Evolutionary conservation across 2,888 invertebrate genomes (phyloP).

Genomic region (Agrotis segetum): DNA sequence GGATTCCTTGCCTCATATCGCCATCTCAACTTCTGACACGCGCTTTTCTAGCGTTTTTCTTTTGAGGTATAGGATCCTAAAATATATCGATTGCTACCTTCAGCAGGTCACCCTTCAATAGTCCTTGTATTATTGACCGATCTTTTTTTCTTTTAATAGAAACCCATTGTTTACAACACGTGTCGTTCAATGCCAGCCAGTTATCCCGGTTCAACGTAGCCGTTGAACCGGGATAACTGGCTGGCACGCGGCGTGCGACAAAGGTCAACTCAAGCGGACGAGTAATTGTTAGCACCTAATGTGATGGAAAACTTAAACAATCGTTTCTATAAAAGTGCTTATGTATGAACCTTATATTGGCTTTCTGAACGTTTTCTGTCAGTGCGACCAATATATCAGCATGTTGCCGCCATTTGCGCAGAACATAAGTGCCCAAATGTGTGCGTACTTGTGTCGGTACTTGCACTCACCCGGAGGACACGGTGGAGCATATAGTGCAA

Average conservation of each 20-base stretch:
- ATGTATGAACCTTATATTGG: background rate
- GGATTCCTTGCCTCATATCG: too few relatives aligned
- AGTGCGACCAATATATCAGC: too few relatives aligned
- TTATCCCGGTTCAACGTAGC: slow-evolving; percentile 58
- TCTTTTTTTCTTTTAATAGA: slow-evolving; percentile 47
- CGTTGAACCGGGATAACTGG: too few relatives aligned
- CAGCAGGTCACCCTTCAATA: slow-evolving; percentile 14
- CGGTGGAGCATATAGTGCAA: too few relatives aligned
- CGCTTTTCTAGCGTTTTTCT: too few relatives aligned
- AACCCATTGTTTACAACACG: slow-evolving; percentile 41
- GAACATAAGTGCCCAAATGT: too few relatives aligned
- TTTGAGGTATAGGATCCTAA: too few relatives aligned
- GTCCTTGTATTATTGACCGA: slow-evolving; percentile 27
- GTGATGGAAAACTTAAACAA: slow-evolving; percentile 64
- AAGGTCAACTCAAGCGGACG: slow-evolving; percentile 62
- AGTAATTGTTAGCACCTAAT: slow-evolving; percentile 62
- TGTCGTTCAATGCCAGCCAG: slow-evolving; percentile 58
- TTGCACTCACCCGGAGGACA: too few relatives aligned
- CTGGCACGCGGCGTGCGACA: slow-evolving; percentile 53
- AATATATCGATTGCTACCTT: too few relatives aligned
- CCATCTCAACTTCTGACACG: too few relatives aligned
- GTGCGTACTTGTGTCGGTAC: too few relatives aligned
- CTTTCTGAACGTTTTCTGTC: background rate
- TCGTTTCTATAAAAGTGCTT: slow-evolving; percentile 32
- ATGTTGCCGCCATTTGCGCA: too few relatives aligned